These are phyloP conservation scores for Gonioctena quinquepunctata DNA, from an alignment of 1,140 invertebrate species.

Conservation along the genomic window DNA sequence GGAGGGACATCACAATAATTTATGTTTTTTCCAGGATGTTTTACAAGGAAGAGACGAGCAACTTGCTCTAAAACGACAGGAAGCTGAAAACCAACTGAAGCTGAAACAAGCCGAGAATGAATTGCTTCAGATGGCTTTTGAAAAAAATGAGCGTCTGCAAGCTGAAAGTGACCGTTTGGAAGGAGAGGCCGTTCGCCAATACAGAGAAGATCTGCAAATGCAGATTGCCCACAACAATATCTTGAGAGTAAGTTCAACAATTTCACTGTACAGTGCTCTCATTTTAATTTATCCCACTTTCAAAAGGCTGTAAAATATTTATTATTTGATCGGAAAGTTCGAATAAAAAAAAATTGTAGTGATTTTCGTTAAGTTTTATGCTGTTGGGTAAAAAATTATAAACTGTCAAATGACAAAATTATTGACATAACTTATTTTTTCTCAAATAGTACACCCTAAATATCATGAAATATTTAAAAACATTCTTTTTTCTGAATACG, in stretches of 20 bases:
- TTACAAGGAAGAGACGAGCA: constrained; percentile 42
- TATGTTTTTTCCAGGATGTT: constrained; percentile 35
- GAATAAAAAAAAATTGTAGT: too few species aligned
- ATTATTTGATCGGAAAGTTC: too few species aligned
- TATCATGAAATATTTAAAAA: too few species aligned
- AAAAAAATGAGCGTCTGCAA: constrained; percentile 43
- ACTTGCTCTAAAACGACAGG: constrained; percentile 37
- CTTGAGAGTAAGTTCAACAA: constrained; percentile 43
- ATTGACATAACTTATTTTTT: too few species aligned
- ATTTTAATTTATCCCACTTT: too few species aligned
- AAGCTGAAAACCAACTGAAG: constrained; percentile 44
- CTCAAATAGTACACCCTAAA: too few species aligned
- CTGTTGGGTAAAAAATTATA: too few species aligned
- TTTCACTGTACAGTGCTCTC: too few species aligned
- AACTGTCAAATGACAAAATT: too few species aligned
- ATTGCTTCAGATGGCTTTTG: constrained; percentile 38
- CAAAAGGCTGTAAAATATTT: too few species aligned
- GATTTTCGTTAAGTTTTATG: too few species aligned
- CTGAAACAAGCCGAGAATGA: constrained; percentile 46
- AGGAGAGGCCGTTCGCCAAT: constrained; percentile 32
- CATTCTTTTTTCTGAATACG: too few species aligned
- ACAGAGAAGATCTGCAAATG: constrained; percentile 45
- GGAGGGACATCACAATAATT: neutral
- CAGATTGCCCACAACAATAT: constrained; percentile 50
- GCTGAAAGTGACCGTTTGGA: constrained; percentile 42